Conservation (phyloP, 2,888 invertebrate species). For the Megastigmus dorsalis region DNA sequence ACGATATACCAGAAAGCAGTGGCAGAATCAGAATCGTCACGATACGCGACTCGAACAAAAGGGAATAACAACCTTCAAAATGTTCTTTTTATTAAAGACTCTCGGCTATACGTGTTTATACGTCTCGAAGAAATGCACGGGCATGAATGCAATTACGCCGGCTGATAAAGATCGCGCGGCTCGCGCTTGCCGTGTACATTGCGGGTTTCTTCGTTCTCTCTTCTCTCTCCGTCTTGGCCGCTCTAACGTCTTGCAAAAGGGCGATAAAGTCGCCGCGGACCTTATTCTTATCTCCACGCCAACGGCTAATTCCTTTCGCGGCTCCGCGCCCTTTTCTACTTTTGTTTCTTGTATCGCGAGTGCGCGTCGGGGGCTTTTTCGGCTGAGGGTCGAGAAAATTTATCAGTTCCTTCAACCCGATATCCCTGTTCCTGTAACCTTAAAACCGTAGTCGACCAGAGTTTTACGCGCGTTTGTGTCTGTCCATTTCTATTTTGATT, state of each 20-base stretch:
- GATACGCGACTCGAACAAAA: neutral
- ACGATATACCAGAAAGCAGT: no score
- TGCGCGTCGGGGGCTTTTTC: neutral
- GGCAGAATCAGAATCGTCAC: no score
- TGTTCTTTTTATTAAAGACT: neutral
- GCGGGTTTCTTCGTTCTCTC: conserved; percentile 36
- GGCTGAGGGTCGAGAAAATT: neutral
- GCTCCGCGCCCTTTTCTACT: conserved; percentile 39
- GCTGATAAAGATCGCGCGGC: conserved; percentile 43
- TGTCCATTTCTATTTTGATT: no score
- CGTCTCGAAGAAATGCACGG: conserved; percentile 18
- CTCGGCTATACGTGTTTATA: conserved; percentile 13
- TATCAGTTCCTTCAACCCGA: conserved; percentile 25
- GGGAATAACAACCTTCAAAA: neutral
- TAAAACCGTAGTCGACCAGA: no score
- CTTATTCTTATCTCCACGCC: conserved; percentile 47
- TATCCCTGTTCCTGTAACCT: no score
- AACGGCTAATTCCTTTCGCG: conserved; percentile 39
- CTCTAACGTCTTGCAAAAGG: neutral
- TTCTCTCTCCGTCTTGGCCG: neutral
- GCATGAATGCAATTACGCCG: conserved; percentile 41
- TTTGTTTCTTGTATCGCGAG: conserved; percentile 15
- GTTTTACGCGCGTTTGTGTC: no score
- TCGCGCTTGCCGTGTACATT: conserved; percentile 3
- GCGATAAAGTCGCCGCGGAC: conserved; percentile 41